phyloP scores from a whole-genome alignment of 2,797 vertebrate species.

The Sebastes diaconus region DNA sequence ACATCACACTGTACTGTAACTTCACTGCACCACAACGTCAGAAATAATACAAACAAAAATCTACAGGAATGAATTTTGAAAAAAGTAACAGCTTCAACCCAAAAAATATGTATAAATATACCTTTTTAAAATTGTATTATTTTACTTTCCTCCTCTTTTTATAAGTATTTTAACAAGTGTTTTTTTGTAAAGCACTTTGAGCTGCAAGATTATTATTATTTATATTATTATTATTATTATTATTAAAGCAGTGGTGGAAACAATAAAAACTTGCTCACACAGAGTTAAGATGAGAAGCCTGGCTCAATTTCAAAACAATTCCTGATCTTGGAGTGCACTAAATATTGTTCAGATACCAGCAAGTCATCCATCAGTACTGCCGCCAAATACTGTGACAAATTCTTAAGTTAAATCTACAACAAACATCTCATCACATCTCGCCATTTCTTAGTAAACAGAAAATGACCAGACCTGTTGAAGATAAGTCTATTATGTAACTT shows the following conservation, averaged over 20 bases:
- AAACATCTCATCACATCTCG: not conserved
- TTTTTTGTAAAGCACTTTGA: no score
- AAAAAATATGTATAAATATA: not conserved
- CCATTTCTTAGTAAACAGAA: constrained; percentile 16
- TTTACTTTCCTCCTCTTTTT: not conserved
- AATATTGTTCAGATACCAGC: no score
- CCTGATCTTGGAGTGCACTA: not conserved
- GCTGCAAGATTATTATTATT: not conserved
- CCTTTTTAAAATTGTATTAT: not conserved
- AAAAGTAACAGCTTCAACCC: not conserved
- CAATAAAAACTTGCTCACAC: not conserved
- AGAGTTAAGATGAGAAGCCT: not conserved
- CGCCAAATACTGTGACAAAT: not conserved
- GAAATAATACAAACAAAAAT: not conserved
- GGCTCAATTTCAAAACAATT: not conserved
- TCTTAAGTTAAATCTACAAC: not conserved
- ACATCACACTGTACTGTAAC: not conserved
- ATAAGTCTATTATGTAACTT: constrained; percentile 21
- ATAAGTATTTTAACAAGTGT: not conserved
- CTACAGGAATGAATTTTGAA: not conserved
- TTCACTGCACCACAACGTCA: not conserved
- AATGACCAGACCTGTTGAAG: not conserved
- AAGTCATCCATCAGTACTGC: not conserved
- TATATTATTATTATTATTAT: not conserved
- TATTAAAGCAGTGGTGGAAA: no score